These are phyloP conservation scores for Coregonus ussuriensis DNA, from an alignment of 2,797 vertebrate species.

Conservation along the genomic window DNA sequence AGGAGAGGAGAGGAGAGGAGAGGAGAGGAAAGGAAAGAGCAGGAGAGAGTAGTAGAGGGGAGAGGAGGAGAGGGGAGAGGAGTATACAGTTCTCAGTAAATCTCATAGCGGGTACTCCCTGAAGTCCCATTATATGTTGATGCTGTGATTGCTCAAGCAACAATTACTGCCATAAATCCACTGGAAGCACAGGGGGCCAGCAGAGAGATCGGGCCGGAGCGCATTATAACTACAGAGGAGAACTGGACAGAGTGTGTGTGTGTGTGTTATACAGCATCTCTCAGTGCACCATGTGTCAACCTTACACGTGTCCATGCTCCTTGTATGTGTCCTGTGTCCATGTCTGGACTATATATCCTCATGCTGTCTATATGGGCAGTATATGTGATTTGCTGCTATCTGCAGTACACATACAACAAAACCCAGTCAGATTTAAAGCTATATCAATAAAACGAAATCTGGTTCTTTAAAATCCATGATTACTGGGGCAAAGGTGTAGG, in stretches of 20 bases:
- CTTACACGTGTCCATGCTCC: not conserved
- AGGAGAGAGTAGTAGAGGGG: not conserved
- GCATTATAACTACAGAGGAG: not conserved
- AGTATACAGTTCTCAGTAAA: slow-evolving; percentile 9
- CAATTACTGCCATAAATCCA: slow-evolving; percentile 4
- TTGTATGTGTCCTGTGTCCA: not conserved
- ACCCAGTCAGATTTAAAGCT: not conserved
- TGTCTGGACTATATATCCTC: not conserved
- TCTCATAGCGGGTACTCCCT: not conserved
- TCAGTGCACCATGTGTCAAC: not conserved
- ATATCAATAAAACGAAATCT: not conserved
- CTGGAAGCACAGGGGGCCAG: not conserved
- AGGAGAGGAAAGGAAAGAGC: not conserved
- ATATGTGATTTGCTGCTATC: not conserved
- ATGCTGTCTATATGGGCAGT: not conserved
- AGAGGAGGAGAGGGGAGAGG: not conserved
- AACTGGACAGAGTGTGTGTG: not conserved
- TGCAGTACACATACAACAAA: not conserved
- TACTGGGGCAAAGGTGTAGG: not conserved
- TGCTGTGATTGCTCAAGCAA: slow-evolving; percentile 13
- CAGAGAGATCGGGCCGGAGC: not conserved
- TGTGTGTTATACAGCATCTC: not conserved
- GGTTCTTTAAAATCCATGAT: not conserved
- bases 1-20: not conserved
- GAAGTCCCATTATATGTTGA: slow-evolving; percentile 1